Evolutionary conservation across 2,888 invertebrate genomes (phyloP), one percentile per base, ranked within the genome.

Genomic region (Spilosoma lubricipeda): DNA sequence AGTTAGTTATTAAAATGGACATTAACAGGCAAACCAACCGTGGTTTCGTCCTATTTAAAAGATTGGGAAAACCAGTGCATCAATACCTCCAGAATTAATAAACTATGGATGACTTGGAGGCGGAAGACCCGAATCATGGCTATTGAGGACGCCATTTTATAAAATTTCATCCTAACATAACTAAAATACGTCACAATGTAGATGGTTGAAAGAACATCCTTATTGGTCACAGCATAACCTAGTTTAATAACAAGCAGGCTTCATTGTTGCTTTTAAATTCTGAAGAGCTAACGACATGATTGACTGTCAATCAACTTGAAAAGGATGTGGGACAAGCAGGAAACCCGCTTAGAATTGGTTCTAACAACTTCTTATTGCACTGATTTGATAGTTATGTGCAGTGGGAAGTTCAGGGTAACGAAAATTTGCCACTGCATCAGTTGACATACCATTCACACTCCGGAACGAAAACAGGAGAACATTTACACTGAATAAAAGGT

Each of bases 261-360:
- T 84, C 76, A 76, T 80, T 74, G 75, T 79, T 75, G 75, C 27
- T 71, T 56, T 64, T 48, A 27, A 48, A 27, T 30, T 45, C 68
- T 63, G 73, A 75, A 76, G 74, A 67, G 83, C 77, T 85, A 85
- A 83, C 78, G 66, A 81, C 80, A 84, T 84, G 82, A 84, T 85
- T 84, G 82, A 74, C 66, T 81, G 81, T 76, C 85, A 80, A 78
- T 85, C 78, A 75, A 69, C 77, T 78, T 63, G 74, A 73, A 79
- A 77, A 81, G 85, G 83, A 83, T 74, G 77, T 67, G 75, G 72
- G 82, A 71, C 78, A 75, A 79, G 80, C 74, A 87, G 89, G 89
- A 89, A 83, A 86, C 83, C 74, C 77, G 75, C 80, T 86, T 86
- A 82, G 78, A 82, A 80, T 84, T 81, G 83, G 73, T 80, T 76